Evolutionary conservation across 2,888 invertebrate species (phyloP).

Genomic region (Drosophila mettleri): DNA sequence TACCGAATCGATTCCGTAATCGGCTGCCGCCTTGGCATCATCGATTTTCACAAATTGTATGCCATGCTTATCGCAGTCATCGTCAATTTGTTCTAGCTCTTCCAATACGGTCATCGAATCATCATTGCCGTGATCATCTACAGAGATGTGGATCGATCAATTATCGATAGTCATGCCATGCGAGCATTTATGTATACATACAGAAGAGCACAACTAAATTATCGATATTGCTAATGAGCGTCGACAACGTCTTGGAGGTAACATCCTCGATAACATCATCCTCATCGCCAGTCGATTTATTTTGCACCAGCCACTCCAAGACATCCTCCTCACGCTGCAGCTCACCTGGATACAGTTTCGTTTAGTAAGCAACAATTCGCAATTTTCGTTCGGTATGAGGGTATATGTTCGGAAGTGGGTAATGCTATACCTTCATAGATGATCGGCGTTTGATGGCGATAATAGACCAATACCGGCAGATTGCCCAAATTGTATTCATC

Average conservation of each 20-base stretch:
- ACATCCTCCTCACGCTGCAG: constrained; percentile 96
- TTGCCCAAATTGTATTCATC: constrained; percentile 96
- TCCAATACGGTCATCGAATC: constrained; percentile 94
- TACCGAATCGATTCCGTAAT: constrained; percentile 92
- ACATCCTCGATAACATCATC: constrained; percentile 98
- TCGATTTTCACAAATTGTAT: constrained; percentile 97
- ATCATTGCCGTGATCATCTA: constrained; percentile 95
- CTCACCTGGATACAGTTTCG: constrained; percentile 88
- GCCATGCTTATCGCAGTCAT: constrained; percentile 95
- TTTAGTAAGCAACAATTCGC: constrained; percentile 25
- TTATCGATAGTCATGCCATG: constrained; percentile 4
- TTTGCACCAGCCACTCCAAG: constrained; percentile 96
- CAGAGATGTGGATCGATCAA: constrained; percentile 37
- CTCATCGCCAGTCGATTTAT: constrained; percentile 96
- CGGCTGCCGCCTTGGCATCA: constrained; percentile 92
- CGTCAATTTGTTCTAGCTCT: constrained; percentile 96
- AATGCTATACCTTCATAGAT: constrained; percentile 93
- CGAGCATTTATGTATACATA: constrained; percentile 86
- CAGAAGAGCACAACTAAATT: constrained; percentile 96
- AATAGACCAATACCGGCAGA: constrained; percentile 95
- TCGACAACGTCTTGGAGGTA: constrained; percentile 94
- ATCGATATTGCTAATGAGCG: constrained; percentile 94
- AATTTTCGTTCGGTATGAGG: constrained; percentile 5
- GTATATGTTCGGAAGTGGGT: constrained; percentile 8
- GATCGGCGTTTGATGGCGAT: constrained; percentile 96